Percentiles rank a stretch among this genome's conserved stretches.
Conservation (phyloP, 2,797 vertebrate genomes). For the Pteropus rufus region DNA sequence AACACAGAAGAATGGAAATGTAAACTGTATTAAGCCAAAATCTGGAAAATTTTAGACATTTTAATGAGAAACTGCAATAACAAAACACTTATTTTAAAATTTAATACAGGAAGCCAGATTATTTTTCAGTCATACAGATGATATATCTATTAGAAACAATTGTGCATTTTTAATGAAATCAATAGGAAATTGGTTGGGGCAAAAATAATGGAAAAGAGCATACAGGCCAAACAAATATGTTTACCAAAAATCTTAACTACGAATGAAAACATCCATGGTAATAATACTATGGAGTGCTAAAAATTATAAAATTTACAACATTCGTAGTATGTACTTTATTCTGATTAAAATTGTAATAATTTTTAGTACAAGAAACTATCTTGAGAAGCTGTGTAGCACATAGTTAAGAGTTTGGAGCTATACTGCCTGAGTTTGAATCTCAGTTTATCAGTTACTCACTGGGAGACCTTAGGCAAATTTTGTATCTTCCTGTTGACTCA, state of each 20-base stretch:
- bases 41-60: not conserved
- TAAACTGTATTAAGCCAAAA: not conserved
- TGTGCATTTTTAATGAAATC: slow-evolving; percentile 8
- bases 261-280: not conserved
- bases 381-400: not conserved
- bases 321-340: not conserved
- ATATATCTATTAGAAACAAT: not conserved
- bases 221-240: not conserved
- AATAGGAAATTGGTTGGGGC: not conserved
- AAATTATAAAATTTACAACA: not conserved
- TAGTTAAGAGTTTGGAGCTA: not conserved
- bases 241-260: not conserved
- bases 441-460: not conserved
- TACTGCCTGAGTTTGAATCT: not conserved
- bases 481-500: not conserved
- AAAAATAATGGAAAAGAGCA: not conserved
- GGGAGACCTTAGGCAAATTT: not conserved
- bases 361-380: not conserved
- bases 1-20: not conserved
- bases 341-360: not conserved
- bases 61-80: not conserved
- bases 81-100: slow-evolving; percentile 19
- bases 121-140: not conserved
- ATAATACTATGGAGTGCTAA: not conserved
- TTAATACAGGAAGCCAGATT: not conserved